A percentile compares a stretch with the other conserved stretches of the same genome.
phyloP scores from a whole-genome alignment of 2,797 vertebrate species.

The Sphenopsis melanotis region DNA sequence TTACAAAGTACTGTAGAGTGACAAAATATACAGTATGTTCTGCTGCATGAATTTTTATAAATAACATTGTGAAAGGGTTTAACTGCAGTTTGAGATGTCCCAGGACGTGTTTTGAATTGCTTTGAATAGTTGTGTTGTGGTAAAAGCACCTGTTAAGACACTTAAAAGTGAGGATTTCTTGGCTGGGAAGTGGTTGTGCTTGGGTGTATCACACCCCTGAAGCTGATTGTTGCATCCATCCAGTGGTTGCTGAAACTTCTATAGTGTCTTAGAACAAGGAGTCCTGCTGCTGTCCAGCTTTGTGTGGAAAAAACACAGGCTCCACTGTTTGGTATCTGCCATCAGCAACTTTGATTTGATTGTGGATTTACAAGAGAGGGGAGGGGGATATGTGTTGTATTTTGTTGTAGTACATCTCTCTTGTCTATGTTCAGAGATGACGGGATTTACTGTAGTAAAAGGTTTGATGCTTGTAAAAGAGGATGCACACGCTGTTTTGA shows the following conservation, averaged over 20 bases:
- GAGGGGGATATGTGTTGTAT: fast-evolving
- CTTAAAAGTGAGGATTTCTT: not conserved
- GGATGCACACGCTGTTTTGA: fast-evolving
- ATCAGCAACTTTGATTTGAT: not conserved
- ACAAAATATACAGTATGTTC: fast-evolving
- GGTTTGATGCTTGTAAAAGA: not conserved
- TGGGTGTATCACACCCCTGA: fast-evolving
- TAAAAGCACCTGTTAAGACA: fast-evolving
- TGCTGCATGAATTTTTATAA: fast-evolving
- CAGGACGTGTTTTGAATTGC: not conserved
- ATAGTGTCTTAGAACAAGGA: fast-evolving
- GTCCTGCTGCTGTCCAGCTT: not conserved
- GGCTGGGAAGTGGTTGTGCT: not conserved
- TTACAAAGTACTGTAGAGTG: not conserved
- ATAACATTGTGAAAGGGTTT: not conserved
- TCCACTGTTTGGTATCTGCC: not conserved
- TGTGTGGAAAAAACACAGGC: not conserved
- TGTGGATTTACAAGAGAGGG: not conserved
- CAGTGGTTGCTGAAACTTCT: not conserved
- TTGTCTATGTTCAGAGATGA: not conserved
- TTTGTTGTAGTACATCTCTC: fast-evolving
- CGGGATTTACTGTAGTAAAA: not conserved
- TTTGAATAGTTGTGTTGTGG: fast-evolving
- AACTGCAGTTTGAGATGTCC: not conserved
- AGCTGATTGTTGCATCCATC: not conserved